A percentile compares a stretch with the other conserved stretches of the same genome.
Conservation (phyloP, 2,113 vertebrate species). For the Oryzias javanicus region DNA sequence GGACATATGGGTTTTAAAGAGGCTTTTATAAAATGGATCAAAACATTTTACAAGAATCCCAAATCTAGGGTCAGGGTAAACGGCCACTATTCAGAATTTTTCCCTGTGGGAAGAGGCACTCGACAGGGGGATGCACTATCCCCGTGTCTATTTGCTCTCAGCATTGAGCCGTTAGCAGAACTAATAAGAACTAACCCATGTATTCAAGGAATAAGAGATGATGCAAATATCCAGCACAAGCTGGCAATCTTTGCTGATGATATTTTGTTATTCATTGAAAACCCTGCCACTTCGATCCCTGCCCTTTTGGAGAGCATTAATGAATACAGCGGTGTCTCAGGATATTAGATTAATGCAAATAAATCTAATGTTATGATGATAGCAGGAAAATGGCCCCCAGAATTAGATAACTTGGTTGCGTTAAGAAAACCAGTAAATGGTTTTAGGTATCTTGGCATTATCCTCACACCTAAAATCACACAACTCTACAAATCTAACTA, state of each 20-base stretch:
- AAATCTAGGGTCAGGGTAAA: not conserved
- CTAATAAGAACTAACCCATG: not conserved
- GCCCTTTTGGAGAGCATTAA: not conserved
- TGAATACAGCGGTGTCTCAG: not conserved
- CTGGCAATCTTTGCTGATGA: not conserved
- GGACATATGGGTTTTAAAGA: not conserved
- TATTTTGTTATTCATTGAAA: not conserved
- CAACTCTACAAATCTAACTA: not conserved
- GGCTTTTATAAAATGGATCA: not conserved
- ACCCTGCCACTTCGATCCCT: not conserved
- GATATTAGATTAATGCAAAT: not conserved
- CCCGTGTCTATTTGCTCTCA: not conserved
- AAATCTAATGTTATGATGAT: conserved; percentile 5
- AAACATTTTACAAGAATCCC: not conserved
- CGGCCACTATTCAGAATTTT: not conserved
- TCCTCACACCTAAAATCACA: not conserved
- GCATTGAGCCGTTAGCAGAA: not conserved
- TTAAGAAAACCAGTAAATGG: not conserved
- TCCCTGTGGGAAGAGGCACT: not conserved
- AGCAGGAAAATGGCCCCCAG: not conserved
- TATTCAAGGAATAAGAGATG: not conserved
- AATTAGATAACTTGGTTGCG: too few species aligned
- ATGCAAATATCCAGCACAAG: not conserved
- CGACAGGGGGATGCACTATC: not conserved
- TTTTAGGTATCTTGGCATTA: not conserved